phyloP scores from a whole-genome alignment of 92 coral and sea anemone species.

The Chrysogorgia sp. region DNA sequence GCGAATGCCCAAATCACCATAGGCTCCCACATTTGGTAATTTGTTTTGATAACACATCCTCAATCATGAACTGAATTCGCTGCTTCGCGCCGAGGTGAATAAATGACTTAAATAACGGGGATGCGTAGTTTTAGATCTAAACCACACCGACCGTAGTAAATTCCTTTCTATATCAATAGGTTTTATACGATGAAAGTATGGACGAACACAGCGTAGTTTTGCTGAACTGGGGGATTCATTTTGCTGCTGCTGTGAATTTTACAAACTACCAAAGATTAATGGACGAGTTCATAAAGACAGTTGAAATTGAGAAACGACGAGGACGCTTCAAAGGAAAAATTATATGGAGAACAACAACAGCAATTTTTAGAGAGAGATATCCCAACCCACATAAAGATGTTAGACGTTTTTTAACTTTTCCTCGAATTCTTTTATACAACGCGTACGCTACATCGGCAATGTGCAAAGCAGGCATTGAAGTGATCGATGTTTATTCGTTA shows the following conservation, averaged over 20 bases:
- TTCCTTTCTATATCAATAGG: constrained; percentile 47
- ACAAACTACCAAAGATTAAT: constrained; percentile 70
- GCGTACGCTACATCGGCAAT: constrained; percentile 86
- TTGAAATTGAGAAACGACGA: constrained; percentile 38
- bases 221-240: constrained; percentile 87
- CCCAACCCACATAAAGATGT: constrained; percentile 94
- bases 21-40: too few species aligned
- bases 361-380: constrained; percentile 78
- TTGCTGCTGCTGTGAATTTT: constrained; percentile 85
- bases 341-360: constrained; percentile 91
- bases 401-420: constrained; percentile 83
- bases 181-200: constrained; percentile 67
- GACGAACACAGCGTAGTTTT: constrained; percentile 79
- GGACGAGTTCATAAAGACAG: constrained; percentile 55
- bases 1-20: too few species aligned
- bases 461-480: constrained; percentile 87
- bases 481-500: constrained; percentile 85
- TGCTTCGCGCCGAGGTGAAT: too few species aligned
- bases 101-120: too few species aligned
- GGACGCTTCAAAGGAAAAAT: constrained; percentile 64
- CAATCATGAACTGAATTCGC: too few species aligned
- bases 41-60: too few species aligned
- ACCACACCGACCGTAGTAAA: neutral
- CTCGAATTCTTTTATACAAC: constrained; percentile 75
- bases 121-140: too few species aligned